Conservation (phyloP, 2,113 vertebrate species). For the Ginglymostoma cirratum region DNA sequence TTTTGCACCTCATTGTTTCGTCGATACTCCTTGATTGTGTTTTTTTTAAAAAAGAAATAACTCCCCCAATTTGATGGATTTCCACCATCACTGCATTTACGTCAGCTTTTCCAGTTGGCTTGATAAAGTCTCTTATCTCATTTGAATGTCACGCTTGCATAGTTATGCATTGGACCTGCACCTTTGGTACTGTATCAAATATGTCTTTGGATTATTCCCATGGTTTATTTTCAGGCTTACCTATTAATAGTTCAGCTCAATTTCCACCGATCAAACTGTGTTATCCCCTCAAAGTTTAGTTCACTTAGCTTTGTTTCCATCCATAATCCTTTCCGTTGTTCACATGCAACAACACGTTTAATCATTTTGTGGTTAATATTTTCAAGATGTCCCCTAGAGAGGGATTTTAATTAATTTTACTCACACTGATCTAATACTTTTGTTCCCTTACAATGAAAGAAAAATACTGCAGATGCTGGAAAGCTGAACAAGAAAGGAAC, state of each 20-base stretch:
- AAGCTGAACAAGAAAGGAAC: no score
- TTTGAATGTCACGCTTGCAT: not conserved
- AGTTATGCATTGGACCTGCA: not conserved
- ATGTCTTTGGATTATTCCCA: not conserved
- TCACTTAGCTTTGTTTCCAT: not conserved
- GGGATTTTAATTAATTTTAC: not conserved
- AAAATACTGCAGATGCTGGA: no score
- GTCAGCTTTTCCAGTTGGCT: no score
- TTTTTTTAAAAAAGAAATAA: no score
- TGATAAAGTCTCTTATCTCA: not conserved
- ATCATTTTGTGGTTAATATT: not conserved
- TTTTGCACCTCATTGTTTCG: no score
- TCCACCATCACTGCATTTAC: no score
- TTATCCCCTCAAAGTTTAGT: not conserved
- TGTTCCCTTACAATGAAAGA: no score
- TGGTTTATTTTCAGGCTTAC: not conserved
- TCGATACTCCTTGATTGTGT: no score
- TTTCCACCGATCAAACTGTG: not conserved
- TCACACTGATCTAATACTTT: not conserved
- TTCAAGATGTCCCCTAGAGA: not conserved
- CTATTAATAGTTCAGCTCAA: not conserved
- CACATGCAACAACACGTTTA: not conserved
- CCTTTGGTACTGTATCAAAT: not conserved
- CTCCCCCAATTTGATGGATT: no score
- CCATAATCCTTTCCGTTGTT: not conserved